These are phyloP conservation scores for Astreopora myriophthalma DNA, from an alignment of 64 coral and sea anemone species.

Conservation along the genomic window DNA sequence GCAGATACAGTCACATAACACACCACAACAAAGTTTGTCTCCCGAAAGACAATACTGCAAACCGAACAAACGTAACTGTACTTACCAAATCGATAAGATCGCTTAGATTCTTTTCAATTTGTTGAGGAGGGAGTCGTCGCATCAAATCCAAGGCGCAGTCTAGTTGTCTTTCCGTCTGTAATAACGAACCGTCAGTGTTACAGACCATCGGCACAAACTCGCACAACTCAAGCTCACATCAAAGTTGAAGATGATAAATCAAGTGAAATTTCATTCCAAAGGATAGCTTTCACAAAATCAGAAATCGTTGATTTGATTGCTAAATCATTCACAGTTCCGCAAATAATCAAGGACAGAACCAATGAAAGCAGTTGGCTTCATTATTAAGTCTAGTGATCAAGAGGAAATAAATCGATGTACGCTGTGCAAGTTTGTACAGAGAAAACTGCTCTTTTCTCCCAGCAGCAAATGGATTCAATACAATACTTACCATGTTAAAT, in stretches of 20 bases:
- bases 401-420: background rate
- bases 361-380: background rate
- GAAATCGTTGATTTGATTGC: background rate
- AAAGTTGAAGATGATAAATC: background rate
- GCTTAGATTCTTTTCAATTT: constrained; percentile 99
- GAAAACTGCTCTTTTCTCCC: constrained; percentile 73
- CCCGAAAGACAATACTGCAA: background rate
- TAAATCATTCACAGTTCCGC: too few relatives aligned
- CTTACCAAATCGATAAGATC: constrained; percentile 99
- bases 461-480: constrained; percentile 29
- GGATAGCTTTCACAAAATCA: background rate
- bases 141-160: constrained; percentile 99
- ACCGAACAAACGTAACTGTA: background rate
- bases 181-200: too few relatives aligned
- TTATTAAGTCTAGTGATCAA: background rate
- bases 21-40: background rate
- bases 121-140: constrained; percentile 96
- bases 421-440: background rate
- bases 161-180: constrained; percentile 94
- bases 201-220: background rate
- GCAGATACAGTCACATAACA: background rate
- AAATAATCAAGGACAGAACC: background rate
- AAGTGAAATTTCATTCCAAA: background rate
- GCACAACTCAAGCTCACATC: background rate
- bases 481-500: constrained; percentile 81